phyloP scores from a whole-genome alignment of 1,140 invertebrate species.

The Pogonomyrmex barbatus region DNA sequence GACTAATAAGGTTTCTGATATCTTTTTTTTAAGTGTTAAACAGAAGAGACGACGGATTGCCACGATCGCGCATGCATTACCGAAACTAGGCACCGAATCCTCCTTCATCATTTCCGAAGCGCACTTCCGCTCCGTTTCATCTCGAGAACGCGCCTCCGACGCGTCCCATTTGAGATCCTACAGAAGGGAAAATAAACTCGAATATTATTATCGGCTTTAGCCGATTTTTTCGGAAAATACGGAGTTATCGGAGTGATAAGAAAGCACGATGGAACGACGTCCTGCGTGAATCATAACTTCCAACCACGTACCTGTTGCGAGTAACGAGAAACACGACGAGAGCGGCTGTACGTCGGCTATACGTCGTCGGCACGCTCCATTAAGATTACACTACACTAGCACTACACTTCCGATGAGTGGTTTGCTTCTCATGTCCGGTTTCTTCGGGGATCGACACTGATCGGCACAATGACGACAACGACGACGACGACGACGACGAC shows the following conservation, averaged over 20 bases:
- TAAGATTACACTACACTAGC: constrained; percentile 78
- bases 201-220: too few species aligned
- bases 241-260: neutral
- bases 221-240: neutral
- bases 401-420: constrained; percentile 67
- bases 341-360: constrained; percentile 64
- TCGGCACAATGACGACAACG: neutral
- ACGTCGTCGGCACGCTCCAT: constrained; percentile 75
- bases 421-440: constrained; percentile 71
- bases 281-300: constrained; percentile 20
- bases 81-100: constrained; percentile 3
- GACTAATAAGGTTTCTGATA: neutral
- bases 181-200: neutral
- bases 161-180: neutral
- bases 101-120: constrained; percentile 3
- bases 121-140: constrained; percentile 30
- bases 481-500: neutral
- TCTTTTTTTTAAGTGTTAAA: neutral
- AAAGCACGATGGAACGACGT: too few species aligned
- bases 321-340: constrained; percentile 76
- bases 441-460: constrained; percentile 3
- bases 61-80: neutral
- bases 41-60: neutral
- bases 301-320: constrained; percentile 76
- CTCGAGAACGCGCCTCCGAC: neutral